Conservation (phyloP, 2,888 invertebrate species). For the Tethea ocularis region DNA sequence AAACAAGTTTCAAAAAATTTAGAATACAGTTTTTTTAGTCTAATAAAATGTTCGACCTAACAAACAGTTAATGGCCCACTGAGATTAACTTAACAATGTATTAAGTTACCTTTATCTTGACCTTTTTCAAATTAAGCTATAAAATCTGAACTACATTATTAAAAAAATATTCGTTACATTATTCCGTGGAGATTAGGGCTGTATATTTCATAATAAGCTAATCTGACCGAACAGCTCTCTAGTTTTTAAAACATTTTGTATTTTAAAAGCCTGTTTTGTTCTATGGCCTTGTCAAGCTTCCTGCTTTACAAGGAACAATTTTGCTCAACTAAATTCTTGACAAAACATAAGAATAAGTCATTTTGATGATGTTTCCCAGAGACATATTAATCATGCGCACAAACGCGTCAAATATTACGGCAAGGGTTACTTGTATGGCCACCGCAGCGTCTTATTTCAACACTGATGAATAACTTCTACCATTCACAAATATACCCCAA, state of each 20-base stretch:
- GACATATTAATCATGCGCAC: constrained; percentile 42
- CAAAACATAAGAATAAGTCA: constrained; percentile 9
- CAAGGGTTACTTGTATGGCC: constrained; percentile 40
- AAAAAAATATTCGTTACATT: neutral
- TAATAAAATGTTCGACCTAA: constrained; percentile 48
- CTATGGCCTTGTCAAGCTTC: neutral
- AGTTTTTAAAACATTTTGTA: too few species aligned
- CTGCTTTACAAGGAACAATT: neutral
- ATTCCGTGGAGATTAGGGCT: neutral
- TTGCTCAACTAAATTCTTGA: neutral
- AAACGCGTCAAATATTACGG: constrained; percentile 21
- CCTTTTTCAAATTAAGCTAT: neutral
- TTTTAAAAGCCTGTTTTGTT: neutral
- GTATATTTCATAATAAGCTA: neutral
- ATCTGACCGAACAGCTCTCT: too few species aligned
- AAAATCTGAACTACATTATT: neutral
- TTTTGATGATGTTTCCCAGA: constrained; percentile 15
- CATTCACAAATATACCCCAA: constrained; percentile 28
- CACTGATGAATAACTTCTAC: constrained; percentile 45
- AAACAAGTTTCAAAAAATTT: constrained; percentile 56
- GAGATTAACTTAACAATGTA: neutral
- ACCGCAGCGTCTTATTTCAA: constrained; percentile 51
- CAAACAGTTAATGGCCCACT: constrained; percentile 6
- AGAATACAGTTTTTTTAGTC: constrained; percentile 50
- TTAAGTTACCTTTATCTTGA: neutral